A percentile compares a stretch with the other conserved stretches of the same genome.
phyloP scores from a whole-genome alignment of 1,140 invertebrate genomes.

The Drosophila azteca region DNA sequence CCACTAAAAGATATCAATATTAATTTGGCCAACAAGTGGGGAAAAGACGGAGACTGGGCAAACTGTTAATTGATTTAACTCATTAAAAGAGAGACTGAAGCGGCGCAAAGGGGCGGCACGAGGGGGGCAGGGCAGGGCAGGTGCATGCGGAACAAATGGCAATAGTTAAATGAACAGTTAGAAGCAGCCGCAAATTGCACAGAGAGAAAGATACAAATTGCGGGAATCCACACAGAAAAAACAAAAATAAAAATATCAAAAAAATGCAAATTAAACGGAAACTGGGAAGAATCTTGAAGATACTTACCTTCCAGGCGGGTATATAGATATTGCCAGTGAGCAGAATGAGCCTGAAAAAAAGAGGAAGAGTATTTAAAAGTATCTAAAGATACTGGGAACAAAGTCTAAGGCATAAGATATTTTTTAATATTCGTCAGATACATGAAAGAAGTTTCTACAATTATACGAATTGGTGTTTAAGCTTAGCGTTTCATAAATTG shows the following conservation, averaged over 20 bases:
- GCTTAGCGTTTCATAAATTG: too few relatives aligned
- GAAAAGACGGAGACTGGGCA: constrained; percentile 30
- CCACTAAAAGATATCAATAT: constrained; percentile 47
- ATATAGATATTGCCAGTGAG: too few relatives aligned
- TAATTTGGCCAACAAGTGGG: constrained; percentile 61
- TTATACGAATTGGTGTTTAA: too few relatives aligned
- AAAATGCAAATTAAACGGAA: not conserved
- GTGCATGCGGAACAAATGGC: constrained; percentile 55
- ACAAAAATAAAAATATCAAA: not conserved
- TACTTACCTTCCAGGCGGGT: too few relatives aligned
- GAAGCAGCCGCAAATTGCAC: constrained; percentile 17
- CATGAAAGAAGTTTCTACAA: too few relatives aligned
- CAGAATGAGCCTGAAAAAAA: too few relatives aligned
- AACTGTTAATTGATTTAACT: constrained; percentile 73
- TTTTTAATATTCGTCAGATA: too few relatives aligned
- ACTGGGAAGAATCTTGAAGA: too few relatives aligned
- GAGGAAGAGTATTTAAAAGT: too few relatives aligned
- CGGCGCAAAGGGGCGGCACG: not conserved
- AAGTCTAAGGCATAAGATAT: too few relatives aligned
- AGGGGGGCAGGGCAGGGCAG: not conserved
- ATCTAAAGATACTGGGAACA: too few relatives aligned
- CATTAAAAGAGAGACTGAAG: constrained; percentile 40
- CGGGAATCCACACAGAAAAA: not conserved
- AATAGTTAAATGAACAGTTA: constrained; percentile 69
- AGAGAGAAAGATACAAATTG: constrained; percentile 30